phyloP scores from a whole-genome alignment of 1,140 invertebrate genomes.

The Eulimnadia texana region DNA sequence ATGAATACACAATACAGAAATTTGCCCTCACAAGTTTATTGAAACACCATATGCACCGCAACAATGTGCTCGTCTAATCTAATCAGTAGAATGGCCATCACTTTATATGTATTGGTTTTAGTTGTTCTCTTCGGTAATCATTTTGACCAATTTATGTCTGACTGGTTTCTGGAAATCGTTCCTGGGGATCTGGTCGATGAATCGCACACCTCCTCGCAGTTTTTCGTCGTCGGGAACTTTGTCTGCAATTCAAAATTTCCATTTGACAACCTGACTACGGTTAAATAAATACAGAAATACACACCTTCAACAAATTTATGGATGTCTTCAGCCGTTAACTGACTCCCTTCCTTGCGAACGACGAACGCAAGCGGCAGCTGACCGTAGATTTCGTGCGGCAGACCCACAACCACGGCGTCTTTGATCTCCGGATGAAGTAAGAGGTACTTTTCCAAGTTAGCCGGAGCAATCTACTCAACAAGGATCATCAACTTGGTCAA shows the following conservation, averaged over 20 bases:
- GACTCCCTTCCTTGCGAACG: conserved; percentile 6
- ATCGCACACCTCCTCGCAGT: conserved; percentile 2
- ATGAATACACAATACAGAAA: too few species aligned
- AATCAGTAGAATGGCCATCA: too few species aligned
- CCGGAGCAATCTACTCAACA: conserved; percentile 19
- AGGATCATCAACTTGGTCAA: neutral
- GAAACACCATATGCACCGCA: too few species aligned
- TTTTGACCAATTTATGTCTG: too few species aligned
- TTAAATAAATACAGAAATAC: neutral
- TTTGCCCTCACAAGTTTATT: too few species aligned
- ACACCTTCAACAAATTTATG: conserved; percentile 13
- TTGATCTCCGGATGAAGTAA: conserved; percentile 28
- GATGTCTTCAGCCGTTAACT: conserved; percentile 12
- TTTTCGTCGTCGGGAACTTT: neutral
- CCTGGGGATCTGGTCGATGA: conserved; percentile 6
- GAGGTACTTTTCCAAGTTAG: conserved; percentile 24
- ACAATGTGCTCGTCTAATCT: too few species aligned
- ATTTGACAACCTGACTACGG: neutral
- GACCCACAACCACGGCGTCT: conserved; percentile 33
- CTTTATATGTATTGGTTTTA: too few species aligned
- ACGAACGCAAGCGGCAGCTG: conserved; percentile 25
- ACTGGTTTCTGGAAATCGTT: neutral
- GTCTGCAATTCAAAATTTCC: neutral
- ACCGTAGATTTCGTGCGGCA: conserved; percentile 31
- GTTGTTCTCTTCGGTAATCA: too few species aligned